These are phyloP conservation scores for Xestia ashworthii DNA, from an alignment of 2,888 invertebrate genomes.

Conservation along the genomic window DNA sequence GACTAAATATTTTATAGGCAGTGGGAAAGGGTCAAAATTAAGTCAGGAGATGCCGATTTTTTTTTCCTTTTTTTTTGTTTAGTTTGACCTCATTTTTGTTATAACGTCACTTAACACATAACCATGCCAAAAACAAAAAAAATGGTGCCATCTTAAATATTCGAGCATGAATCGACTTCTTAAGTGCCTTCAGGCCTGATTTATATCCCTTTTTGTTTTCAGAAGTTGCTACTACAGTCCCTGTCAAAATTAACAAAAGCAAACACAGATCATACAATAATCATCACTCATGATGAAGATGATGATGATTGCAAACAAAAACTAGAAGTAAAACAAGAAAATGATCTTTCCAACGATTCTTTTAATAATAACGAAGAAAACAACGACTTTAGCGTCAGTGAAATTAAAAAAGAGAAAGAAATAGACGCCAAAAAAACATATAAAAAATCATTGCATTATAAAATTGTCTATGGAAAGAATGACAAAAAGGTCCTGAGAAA, in stretches of 20 bases:
- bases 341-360: conserved; percentile 30
- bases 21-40: too few species aligned
- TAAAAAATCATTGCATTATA: conserved; percentile 41
- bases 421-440: conserved; percentile 1
- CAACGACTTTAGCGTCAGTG: not conserved
- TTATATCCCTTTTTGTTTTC: conserved; percentile 22
- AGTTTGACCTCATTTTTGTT: too few species aligned
- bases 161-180: too few species aligned
- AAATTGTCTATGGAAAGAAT: conserved; percentile 49
- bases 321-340: conserved; percentile 48
- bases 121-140: too few species aligned
- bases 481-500: conserved; percentile 48
- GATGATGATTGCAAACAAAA: conserved; percentile 20
- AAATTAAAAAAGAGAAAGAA: conserved; percentile 55
- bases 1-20: too few species aligned
- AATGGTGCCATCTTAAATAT: too few species aligned
- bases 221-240: conserved; percentile 29
- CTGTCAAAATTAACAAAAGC: conserved; percentile 48
- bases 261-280: conserved; percentile 35
- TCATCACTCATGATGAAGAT: conserved; percentile 34
- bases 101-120: too few species aligned
- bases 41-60: too few species aligned
- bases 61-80: too few species aligned
- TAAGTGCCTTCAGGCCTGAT: too few species aligned
- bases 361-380: conserved; percentile 10